These are phyloP conservation scores for Dryocosmus kuriphilus DNA, from an alignment of 2,888 invertebrate genomes.

Conservation along the genomic window DNA sequence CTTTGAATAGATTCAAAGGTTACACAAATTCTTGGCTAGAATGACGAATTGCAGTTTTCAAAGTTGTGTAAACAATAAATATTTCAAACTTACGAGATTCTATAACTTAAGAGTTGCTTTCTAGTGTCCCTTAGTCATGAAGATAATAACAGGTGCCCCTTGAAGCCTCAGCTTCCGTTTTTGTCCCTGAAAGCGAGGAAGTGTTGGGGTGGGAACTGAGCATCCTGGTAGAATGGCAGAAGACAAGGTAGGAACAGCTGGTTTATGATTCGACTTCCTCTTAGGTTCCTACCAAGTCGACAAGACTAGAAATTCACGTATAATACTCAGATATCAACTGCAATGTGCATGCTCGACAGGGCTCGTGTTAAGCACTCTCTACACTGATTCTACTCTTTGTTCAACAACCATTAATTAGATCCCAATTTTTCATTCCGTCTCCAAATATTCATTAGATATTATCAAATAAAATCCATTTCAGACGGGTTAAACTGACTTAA, in stretches of 20 bases:
- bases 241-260: constrained; percentile 51
- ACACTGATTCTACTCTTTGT: background rate
- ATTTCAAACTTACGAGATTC: background rate
- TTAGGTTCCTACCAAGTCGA: constrained; percentile 49
- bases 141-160: constrained; percentile 31
- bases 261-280: constrained; percentile 51
- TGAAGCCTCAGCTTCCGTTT: constrained; percentile 36
- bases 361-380: background rate
- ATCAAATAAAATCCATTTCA: too few relatives aligned
- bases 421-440: background rate
- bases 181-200: constrained; percentile 16
- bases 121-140: background rate
- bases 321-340: constrained; percentile 22
- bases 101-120: constrained; percentile 4
- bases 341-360: constrained; percentile 10
- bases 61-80: background rate
- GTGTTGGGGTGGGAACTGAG: constrained; percentile 29
- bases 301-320: constrained; percentile 46
- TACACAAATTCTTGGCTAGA: background rate
- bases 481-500: too few relatives aligned
- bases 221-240: constrained; percentile 43
- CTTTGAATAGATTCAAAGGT: too few relatives aligned
- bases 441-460: background rate
- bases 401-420: background rate
- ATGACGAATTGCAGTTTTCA: background rate